phyloP scores from a whole-genome alignment of 2,797 vertebrate genomes.

The Platyrinchus mystaceus region DNA sequence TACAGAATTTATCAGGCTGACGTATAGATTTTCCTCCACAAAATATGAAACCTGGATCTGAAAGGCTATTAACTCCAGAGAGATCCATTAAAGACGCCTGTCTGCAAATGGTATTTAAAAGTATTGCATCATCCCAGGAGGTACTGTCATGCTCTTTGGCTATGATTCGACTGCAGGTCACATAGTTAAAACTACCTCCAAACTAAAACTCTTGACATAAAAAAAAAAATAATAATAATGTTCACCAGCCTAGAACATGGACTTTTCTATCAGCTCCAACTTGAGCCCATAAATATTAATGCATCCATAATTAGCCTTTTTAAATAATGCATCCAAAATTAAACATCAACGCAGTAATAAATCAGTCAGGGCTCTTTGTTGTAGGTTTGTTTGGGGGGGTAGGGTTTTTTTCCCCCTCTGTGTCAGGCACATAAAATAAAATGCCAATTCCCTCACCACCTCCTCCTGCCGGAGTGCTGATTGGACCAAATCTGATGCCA shows the following conservation, averaged over 20 bases:
- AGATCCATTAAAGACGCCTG: constrained; percentile 59
- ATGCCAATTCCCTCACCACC: constrained; percentile 17
- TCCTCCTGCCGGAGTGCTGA: not conserved
- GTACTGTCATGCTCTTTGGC: constrained; percentile 43
- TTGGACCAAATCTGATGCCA: not conserved
- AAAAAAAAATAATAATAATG: constrained; percentile 44
- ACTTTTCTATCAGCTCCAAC: constrained; percentile 67
- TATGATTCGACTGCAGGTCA: constrained; percentile 28
- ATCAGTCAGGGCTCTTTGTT: constrained; percentile 66
- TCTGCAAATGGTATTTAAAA: constrained; percentile 60
- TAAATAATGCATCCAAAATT: constrained; percentile 74
- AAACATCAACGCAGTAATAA: constrained; percentile 69
- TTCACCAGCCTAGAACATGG: constrained; percentile 54
- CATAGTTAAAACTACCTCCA: constrained; percentile 44
- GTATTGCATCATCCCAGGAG: constrained; percentile 52
- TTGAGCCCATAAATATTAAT: constrained; percentile 71
- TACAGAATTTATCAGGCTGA: constrained; percentile 59
- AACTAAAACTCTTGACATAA: constrained; percentile 35
- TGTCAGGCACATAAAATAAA: constrained; percentile 40
- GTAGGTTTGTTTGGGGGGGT: not conserved
- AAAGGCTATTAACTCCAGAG: constrained; percentile 62
- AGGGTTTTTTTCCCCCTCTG: not conserved
- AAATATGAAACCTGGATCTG: constrained; percentile 59
- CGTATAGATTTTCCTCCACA: constrained; percentile 62
- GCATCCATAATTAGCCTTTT: constrained; percentile 71